These are phyloP conservation scores for Struthidea cinerea DNA, from an alignment of 2,113 vertebrate species.

Conservation along the genomic window DNA sequence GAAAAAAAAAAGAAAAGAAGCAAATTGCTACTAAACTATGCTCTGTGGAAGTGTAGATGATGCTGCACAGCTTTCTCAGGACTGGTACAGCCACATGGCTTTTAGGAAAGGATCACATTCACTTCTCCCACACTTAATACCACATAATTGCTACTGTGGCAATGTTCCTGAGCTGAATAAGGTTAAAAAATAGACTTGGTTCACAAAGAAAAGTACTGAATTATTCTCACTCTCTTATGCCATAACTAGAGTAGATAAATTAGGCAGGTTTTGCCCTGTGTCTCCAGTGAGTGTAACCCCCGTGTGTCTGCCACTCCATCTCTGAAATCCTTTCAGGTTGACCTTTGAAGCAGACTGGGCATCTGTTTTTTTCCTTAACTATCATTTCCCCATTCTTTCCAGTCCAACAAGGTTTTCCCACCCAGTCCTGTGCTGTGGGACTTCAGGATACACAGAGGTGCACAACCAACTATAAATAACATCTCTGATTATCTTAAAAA, in stretches of 20 bases:
- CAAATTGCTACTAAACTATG: conserved; percentile 13
- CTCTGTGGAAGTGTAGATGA: conserved; percentile 35
- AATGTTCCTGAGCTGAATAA: conserved; percentile 58
- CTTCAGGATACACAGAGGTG: conserved; percentile 48
- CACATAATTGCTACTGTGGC: conserved; percentile 28
- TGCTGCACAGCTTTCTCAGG: conserved; percentile 50
- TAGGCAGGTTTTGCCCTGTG: not conserved
- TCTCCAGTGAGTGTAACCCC: conserved; percentile 24
- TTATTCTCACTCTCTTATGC: conserved; percentile 31
- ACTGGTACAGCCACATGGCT: conserved; percentile 46
- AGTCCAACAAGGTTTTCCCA: conserved; percentile 13
- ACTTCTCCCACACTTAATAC: conserved; percentile 52
- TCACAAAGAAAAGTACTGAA: conserved; percentile 46
- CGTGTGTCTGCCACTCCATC: not conserved
- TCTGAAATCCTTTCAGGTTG: not conserved
- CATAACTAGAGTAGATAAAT: conserved; percentile 24
- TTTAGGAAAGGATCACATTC: conserved; percentile 42
- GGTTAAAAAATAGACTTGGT: conserved; percentile 54
- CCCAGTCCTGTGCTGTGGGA: conserved; percentile 26
- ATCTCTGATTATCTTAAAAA: conserved; percentile 32
- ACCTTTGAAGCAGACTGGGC: not conserved
- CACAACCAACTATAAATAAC: conserved; percentile 51
- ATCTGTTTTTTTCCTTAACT: not conserved
- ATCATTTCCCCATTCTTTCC: not conserved
- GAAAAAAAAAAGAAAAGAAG: not conserved